Evolutionary conservation across 2,888 invertebrate species (phyloP).

Genomic region (Periphyllus acericola): DNA sequence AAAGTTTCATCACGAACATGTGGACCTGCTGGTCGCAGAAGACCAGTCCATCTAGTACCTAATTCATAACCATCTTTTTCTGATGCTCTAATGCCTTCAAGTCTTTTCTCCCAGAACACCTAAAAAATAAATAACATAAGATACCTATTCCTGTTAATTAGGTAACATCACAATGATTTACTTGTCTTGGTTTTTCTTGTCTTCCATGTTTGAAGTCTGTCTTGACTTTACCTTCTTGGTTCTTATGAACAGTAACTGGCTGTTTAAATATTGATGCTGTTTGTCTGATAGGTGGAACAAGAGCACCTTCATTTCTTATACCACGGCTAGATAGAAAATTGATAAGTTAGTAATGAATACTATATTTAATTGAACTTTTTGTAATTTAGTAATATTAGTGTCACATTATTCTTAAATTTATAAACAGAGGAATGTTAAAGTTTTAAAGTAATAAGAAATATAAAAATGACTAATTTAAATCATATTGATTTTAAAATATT

Average conservation of each 20-base stretch:
- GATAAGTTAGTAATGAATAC: conserved; percentile 62
- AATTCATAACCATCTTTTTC: conserved; percentile 86
- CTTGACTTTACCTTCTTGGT: conserved; percentile 90
- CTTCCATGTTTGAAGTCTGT: conserved; percentile 88
- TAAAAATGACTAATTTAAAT: too few relatives aligned
- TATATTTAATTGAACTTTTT: background rate
- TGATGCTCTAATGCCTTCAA: conserved; percentile 81
- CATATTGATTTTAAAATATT: too few relatives aligned
- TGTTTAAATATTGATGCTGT: conserved; percentile 99
- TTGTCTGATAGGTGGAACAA: conserved; percentile 95
- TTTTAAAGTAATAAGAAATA: too few relatives aligned
- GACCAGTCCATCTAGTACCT: conserved; percentile 85
- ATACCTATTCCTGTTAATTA: background rate
- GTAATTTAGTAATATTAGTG: background rate
- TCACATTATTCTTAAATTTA: background rate
- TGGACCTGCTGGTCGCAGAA: conserved; percentile 84
- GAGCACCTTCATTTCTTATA: conserved; percentile 85
- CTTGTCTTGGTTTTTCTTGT: conserved; percentile 91
- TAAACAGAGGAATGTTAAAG: too few relatives aligned
- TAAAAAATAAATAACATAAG: conserved; percentile 44
- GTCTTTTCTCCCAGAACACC: conserved; percentile 81
- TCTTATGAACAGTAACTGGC: conserved; percentile 94
- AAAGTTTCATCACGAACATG: conserved; percentile 88
- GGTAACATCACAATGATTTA: conserved; percentile 66
- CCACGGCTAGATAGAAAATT: conserved; percentile 72